phyloP scores from a whole-genome alignment of 2,888 invertebrate genomes.

The Zaprionus obscuricornis region DNA sequence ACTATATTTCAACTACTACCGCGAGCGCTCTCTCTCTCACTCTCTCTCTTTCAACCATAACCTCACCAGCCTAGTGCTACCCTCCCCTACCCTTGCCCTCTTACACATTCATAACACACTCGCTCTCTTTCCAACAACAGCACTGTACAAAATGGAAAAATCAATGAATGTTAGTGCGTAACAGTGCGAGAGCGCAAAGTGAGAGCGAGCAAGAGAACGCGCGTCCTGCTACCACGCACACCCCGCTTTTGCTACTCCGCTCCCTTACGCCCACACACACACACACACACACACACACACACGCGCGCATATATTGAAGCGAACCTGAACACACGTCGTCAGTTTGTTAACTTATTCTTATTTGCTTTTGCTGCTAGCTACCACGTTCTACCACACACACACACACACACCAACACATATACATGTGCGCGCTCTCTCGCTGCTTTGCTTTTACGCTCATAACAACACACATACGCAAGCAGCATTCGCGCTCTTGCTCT shows the following conservation, averaged over 20 bases:
- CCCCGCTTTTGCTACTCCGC: constrained; percentile 1
- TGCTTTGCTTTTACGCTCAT: constrained; percentile 7
- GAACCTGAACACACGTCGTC: constrained; percentile 63
- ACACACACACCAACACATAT: constrained; percentile 9
- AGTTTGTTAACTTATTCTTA: constrained; percentile 74
- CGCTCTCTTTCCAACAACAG: constrained; percentile 4
- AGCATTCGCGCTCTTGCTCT: constrained; percentile 8
- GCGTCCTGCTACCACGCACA: constrained; percentile 44
- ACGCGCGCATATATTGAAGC: constrained; percentile 6
- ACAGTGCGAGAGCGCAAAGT: constrained; percentile 35
- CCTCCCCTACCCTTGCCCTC: background rate
- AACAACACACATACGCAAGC: background rate
- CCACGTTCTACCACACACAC: constrained; percentile 60
- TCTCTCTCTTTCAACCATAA: no score
- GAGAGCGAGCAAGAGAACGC: constrained; percentile 26
- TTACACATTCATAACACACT: no score
- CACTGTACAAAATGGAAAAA: constrained; percentile 71
- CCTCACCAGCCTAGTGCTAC: no score
- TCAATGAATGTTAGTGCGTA: constrained; percentile 73
- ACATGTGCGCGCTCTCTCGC: constrained; percentile 1
- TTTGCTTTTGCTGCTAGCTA: constrained; percentile 42
- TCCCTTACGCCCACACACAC: background rate
- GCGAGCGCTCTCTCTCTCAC: background rate
- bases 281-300: background rate
- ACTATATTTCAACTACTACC: background rate